Percentiles rank a stretch among this genome's conserved stretches.
These are phyloP conservation scores for Phytoseiulus persimilis DNA, from an alignment of 2,888 invertebrate species.

Conservation along the genomic window DNA sequence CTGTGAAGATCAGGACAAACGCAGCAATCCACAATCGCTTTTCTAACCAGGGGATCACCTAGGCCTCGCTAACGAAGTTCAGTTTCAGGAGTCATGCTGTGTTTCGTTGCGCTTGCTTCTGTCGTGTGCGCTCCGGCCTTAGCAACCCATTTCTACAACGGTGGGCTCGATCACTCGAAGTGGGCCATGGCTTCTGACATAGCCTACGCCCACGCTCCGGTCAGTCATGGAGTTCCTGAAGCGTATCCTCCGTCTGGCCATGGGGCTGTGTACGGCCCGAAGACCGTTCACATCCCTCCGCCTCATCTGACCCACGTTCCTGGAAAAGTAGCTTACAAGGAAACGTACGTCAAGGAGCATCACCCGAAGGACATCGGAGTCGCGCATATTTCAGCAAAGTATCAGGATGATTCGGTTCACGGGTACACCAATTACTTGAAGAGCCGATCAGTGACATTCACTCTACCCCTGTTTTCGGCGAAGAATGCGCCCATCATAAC, in stretches of 20 bases:
- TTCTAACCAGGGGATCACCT: too few species aligned
- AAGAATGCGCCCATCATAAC: slow-evolving; percentile 21
- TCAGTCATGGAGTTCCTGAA: neutral
- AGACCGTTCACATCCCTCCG: neutral
- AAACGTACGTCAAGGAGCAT: neutral
- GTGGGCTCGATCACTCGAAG: slow-evolving; percentile 6
- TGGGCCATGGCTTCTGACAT: neutral
- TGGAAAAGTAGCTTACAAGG: slow-evolving; percentile 8
- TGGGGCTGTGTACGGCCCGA: neutral
- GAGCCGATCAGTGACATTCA: neutral
- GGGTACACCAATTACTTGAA: neutral
- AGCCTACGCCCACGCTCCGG: slow-evolving; percentile 10
- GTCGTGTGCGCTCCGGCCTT: neutral
- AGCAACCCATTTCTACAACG: neutral
- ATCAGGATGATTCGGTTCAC: neutral
- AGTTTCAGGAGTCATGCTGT: neutral
- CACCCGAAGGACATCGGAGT: neutral
- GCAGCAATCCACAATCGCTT: too few species aligned
- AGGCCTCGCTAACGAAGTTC: too few species aligned
- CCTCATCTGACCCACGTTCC: neutral
- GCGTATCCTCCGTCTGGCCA: neutral
- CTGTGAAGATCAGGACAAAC: too few species aligned
- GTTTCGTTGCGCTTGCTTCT: neutral
- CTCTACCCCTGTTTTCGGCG: neutral
- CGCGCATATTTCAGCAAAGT: neutral